Base-by-base conservation (phyloP, 92 coral and sea anemone species). In the Phenganax stokvisi region DNA sequence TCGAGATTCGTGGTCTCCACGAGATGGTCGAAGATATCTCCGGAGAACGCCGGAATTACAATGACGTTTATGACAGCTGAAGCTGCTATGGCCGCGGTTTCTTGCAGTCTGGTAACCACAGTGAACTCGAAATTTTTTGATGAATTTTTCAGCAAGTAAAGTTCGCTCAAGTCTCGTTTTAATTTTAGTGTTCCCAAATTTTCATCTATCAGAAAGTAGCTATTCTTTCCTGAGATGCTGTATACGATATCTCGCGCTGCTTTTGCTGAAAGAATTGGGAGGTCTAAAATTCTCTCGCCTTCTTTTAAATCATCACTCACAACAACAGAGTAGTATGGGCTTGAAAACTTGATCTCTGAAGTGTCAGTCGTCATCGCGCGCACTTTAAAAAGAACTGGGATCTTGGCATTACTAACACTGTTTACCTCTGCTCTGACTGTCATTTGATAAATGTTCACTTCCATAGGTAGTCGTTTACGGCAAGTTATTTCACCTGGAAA, bases 1-100 rank as follows among this genome's bases (percentile, higher is more conserved):
- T 79, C 30, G 67, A 51, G 57, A 70, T 77, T 77, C 72, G 74
- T 6, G 72, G 56, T 9, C 66, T 58, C 63, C 87, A 64, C 68
- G 85, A 87, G 74, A 84, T 90, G 77, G 86, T 89, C 56, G 90
- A 78, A 15, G 79, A 87, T 60, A 81, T 92, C 56, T 9, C 99
- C 99, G 56, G 91, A 83, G 83, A 84, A 80, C 25, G 88, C 92
- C 51, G 97, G 97, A 9, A 96, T 91, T 10, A 96, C 87, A n/a
- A 88, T 89, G 59, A 96, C 86, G 20, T 90, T 85, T 51, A 96
- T 79, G 37, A 79, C 81, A 4, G 91, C 88, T 62, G 91, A 81
- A 57, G 87, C 91, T 65, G 59, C 76, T 61, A 83, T 75, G 72
- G 44, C 56, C 54, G 83, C 78, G 15, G 85, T 80, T 28, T 88